phyloP scores from a whole-genome alignment of 2,113 vertebrate genomes.

The Microcebus ravelobensis region DNA sequence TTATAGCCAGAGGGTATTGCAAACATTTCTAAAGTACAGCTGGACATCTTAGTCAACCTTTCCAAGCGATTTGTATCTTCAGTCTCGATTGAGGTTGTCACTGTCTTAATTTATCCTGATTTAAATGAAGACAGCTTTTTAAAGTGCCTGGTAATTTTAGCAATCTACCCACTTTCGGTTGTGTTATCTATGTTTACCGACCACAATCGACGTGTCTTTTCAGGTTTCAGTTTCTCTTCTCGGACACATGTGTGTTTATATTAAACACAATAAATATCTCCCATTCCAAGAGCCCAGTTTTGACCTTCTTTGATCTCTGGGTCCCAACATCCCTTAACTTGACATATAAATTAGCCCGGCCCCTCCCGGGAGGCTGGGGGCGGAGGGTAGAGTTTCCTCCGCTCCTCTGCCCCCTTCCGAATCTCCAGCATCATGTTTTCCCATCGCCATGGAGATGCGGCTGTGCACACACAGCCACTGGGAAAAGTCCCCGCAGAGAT shows the following conservation, averaged over 20 bases:
- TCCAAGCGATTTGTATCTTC: not conserved
- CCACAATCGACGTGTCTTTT: conserved; percentile 57
- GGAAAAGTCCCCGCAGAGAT: conserved; percentile 69
- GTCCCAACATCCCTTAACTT: conserved; percentile 55
- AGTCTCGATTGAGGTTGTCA: not conserved
- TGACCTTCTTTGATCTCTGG: conserved; percentile 77
- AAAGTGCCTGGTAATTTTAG: not conserved
- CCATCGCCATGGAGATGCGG: conserved; percentile 81
- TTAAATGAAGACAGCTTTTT: not conserved
- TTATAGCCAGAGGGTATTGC: not conserved
- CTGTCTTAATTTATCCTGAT: not conserved
- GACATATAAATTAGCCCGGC: conserved; percentile 67
- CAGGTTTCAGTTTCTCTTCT: conserved; percentile 41
- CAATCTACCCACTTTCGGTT: conserved; percentile 34
- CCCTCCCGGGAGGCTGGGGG: conserved; percentile 58
- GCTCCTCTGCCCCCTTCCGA: conserved; percentile 56
- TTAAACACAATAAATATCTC: conserved; percentile 64
- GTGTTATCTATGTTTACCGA: conserved; percentile 79
- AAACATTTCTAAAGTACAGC: not conserved
- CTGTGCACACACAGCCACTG: conserved; percentile 52
- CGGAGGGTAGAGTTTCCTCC: conserved; percentile 48
- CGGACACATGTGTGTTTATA: conserved; percentile 63
- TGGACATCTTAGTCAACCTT: not conserved
- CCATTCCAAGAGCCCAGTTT: conserved; percentile 67
- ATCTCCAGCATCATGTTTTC: conserved; percentile 76